Conservation (phyloP, 2,888 invertebrate species). For the Amiota communis region DNA sequence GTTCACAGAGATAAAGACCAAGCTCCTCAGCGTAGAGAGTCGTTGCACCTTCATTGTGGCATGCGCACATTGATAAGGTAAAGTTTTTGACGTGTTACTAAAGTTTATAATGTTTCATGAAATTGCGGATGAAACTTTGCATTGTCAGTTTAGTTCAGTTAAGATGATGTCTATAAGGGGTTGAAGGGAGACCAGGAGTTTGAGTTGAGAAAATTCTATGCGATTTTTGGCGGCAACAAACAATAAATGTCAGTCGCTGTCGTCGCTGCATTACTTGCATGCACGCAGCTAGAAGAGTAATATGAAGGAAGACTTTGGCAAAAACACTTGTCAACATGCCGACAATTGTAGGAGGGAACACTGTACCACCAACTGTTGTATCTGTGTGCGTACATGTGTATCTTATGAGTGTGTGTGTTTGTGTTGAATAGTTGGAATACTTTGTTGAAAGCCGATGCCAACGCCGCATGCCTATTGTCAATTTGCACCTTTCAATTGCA, state of each 20-base stretch:
- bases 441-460: too few relatives aligned
- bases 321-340: background rate
- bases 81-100: constrained; percentile 20
- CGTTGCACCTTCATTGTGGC: constrained; percentile 48
- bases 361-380: background rate
- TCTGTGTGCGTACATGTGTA: background rate
- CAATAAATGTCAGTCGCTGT: constrained; percentile 20
- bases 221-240: constrained; percentile 4
- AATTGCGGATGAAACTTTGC: constrained; percentile 1
- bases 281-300: background rate
- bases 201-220: too few relatives aligned
- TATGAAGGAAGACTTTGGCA: background rate
- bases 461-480: background rate
- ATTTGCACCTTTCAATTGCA: constrained; percentile 2
- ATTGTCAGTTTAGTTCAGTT: background rate
- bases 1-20: too few relatives aligned
- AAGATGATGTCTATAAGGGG: too few relatives aligned
- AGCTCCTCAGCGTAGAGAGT: too few relatives aligned
- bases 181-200: too few relatives aligned
- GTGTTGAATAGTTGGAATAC: too few relatives aligned
- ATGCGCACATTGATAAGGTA: constrained; percentile 3
- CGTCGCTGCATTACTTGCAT: background rate
- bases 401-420: too few relatives aligned
- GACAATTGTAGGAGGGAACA: background rate
- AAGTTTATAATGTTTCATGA: constrained; percentile 21